Evolutionary conservation across 1,140 invertebrate species (phyloP), one percentile per base, ranked within the genome.

Genomic region (Sycophaga agraensis): DNA sequence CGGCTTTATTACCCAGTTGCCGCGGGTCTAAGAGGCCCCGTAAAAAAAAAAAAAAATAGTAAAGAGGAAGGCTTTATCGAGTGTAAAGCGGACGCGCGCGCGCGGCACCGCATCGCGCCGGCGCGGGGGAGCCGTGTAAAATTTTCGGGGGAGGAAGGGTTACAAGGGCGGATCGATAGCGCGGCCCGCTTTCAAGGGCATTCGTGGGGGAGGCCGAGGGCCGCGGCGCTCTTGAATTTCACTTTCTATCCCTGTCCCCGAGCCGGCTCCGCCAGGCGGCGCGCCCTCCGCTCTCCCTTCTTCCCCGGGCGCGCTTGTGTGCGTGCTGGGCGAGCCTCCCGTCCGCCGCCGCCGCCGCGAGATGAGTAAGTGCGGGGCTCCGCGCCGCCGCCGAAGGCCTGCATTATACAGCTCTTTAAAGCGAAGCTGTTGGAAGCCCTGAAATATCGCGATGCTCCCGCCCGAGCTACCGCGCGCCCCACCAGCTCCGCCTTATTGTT

Each of bases 21-120:
- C 3, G 28, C 7, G 19, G 35, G 8, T 28, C 31, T 40, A 37
- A 28, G 4, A n/a, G 12, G 5, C 14, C 12, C 19, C 21, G 50
- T 43, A 61, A 60, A 48, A 53, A 62, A 63, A 68, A 68, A 68
- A n/a, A n/a, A n/a, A n/a, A n/a, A n/a, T n/a, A n/a, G n/a, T n/a
- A n/a, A n/a, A n/a, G n/a, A n/a, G n/a, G n/a, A 65, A 68, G 54
- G 65, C 51, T 68, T 70, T 68, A 70, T 70, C 64, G 66, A 59
- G 66, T 68, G 66, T 68, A 70, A 70, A 70, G 68, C 64, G 64
- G 64, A 31, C 28, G 28, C 28, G 28, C 28, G 28, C 28, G 28
- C 24, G 39, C 19, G 37, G 35, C 51, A 40, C 17, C 26, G 28
- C 35, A 40, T 4, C 28, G 28, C 28, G 28, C 28, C 28, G 5